Base-by-base conservation (phyloP, 2,113 vertebrate species). In the Prochilodus magdalenae region DNA sequence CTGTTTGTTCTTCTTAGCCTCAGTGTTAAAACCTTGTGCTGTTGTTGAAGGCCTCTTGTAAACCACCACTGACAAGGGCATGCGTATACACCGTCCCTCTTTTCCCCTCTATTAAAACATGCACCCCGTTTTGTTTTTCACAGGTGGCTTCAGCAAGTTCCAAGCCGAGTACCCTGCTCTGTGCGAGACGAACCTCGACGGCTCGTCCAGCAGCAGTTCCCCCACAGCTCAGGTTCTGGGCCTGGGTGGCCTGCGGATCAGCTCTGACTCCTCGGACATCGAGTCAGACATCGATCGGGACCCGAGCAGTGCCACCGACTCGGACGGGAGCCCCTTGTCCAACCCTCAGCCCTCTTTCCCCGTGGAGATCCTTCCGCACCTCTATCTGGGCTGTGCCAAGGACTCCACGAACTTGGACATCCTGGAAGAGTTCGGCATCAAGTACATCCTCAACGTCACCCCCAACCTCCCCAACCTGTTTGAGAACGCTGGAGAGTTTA, bases 361-460 rank as follows among this genome's bases (percentile, higher is more conserved):
- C 0, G 95, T 97, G 27, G 94, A 97, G 93, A 97, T 97, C 86
- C 87, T 97, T 24, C 96, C 96, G 20, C 95, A 97, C 89, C 95
- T 97, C 67, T 97, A 96, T 89, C 92, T 97, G 92, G 96, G 96
- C 87, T 94, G 98, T 89, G 98, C 98, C 88, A 98, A 98, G 90
- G 98, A 99, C 92, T 98, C 98, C 86, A 98, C 98, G 67, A 99
- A 99, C 84, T 91, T 99, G 93, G 98, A 99, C 89, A 95, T 98
- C 88, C 94, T 99, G 88, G 98, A 99, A 91, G 97, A 98, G 88
- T 97, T 97, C 83, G 98, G 98, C 90, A 99, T 99, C 92, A 99
- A 98, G 90, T 99, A 99, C 91, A 99, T 99, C 91, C 93, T 99
- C 90, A 99, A 99, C 88, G 98, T 99, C 80, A 99, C 98, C 13